phyloP scores from a whole-genome alignment of 2,888 invertebrate species.

The Spilosoma lubricipeda region DNA sequence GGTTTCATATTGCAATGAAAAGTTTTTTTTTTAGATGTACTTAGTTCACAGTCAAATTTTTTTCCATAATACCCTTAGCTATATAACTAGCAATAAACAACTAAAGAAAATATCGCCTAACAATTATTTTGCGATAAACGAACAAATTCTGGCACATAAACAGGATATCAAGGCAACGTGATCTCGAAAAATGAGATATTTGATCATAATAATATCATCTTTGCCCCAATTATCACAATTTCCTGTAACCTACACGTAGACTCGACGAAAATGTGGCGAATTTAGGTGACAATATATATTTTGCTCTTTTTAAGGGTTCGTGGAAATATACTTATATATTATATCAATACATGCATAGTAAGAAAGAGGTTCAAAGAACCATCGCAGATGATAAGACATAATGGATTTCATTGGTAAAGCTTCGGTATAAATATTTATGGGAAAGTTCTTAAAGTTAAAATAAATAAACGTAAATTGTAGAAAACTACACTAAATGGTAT shows the following conservation, averaged over 20 bases:
- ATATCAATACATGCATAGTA: not conserved
- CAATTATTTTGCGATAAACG: not conserved
- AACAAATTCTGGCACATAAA: not conserved
- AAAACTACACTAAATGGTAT: not conserved
- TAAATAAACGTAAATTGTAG: not conserved
- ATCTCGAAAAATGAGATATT: slow-evolving; percentile 9
- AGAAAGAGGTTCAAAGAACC: not conserved
- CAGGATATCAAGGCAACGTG: not conserved
- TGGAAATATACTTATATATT: not conserved
- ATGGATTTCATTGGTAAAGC: not conserved
- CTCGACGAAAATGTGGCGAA: slow-evolving; percentile 9
- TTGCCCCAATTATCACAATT: slow-evolving; percentile 20
- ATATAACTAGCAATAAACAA: too few relatives aligned
- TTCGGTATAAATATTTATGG: not conserved
- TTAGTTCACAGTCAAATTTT: too few relatives aligned
- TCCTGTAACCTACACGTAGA: slow-evolving; percentile 4
- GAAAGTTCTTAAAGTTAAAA: too few relatives aligned
- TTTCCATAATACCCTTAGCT: too few relatives aligned
- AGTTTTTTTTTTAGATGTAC: too few relatives aligned
- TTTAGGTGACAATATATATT: slow-evolving; percentile 22
- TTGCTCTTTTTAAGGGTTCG: slow-evolving; percentile 11
- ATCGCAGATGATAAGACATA: not conserved
- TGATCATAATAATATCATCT: slow-evolving; percentile 14
- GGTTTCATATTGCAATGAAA: too few relatives aligned
- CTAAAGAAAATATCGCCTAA: not conserved